These are phyloP conservation scores for Sapayoa aenigma DNA, from an alignment of 2,113 vertebrate genomes.

Conservation along the genomic window DNA sequence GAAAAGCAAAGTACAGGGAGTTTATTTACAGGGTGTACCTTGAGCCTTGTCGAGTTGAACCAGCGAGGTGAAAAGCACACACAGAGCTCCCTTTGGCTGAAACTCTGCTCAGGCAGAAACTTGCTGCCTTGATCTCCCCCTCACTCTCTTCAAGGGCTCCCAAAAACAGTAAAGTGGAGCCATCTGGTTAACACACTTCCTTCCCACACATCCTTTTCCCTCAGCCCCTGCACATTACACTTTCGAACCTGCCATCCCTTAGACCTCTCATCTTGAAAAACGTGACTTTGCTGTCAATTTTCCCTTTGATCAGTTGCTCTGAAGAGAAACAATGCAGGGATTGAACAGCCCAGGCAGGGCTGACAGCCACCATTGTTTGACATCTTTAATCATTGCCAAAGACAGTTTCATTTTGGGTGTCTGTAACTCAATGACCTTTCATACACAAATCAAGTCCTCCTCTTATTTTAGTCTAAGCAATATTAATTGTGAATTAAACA, in stretches of 20 bases:
- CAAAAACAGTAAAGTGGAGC: slow-evolving; percentile 19
- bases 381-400: not conserved
- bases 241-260: slow-evolving; percentile 29
- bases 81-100: not conserved
- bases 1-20: not conserved
- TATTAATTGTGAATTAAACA: not conserved
- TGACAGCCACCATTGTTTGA: not conserved
- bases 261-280: not conserved
- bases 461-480: not conserved
- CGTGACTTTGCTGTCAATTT: slow-evolving; percentile 6
- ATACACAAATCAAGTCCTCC: not conserved
- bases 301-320: not conserved
- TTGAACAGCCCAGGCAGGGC: not conserved
- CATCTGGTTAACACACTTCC: slow-evolving; percentile 46
- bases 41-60: not conserved
- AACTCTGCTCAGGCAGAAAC: not conserved
- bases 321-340: not conserved
- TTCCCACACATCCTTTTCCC: slow-evolving; percentile 38
- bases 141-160: slow-evolving; percentile 24
- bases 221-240: slow-evolving; percentile 36
- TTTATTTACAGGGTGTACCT: not conserved
- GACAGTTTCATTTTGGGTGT: not conserved
- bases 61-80: not conserved
- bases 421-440: not conserved
- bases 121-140: slow-evolving; percentile 28